Evolutionary conservation across 1,140 invertebrate genomes (phyloP).

Genomic region (Eurosta solidaginis): DNA sequence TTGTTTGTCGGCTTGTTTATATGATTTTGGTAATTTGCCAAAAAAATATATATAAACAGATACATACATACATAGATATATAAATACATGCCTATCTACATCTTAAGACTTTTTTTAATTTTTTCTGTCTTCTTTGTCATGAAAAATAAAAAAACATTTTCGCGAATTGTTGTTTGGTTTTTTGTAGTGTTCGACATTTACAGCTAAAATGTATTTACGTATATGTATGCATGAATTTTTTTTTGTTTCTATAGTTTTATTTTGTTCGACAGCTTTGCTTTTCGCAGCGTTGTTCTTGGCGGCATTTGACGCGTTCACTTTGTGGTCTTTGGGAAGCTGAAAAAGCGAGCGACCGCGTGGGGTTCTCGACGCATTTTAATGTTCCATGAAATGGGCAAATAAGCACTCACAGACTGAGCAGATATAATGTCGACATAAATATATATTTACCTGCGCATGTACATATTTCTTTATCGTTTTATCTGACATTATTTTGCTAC

Average conservation of each 20-base stretch:
- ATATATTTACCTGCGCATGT: not conserved
- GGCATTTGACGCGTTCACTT: not conserved
- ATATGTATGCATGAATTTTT: too few relatives aligned
- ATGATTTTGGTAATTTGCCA: not conserved
- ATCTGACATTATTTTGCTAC: slow-evolving; percentile 4
- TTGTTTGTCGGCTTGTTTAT: not conserved
- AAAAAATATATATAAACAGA: not conserved
- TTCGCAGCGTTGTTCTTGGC: not conserved
- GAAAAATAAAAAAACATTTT: too few relatives aligned
- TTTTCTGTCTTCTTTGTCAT: too few relatives aligned
- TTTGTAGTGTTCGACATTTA: too few relatives aligned
- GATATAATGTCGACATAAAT: too few relatives aligned
- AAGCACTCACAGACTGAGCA: not conserved
- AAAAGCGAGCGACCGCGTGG: not conserved
- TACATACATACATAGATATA: not conserved
- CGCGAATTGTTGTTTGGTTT: too few relatives aligned
- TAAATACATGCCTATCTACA: not conserved
- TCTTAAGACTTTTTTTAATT: not conserved
- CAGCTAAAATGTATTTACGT: too few relatives aligned
- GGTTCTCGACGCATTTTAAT: not conserved
- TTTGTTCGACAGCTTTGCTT: not conserved
- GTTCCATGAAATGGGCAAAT: slow-evolving; percentile 1
- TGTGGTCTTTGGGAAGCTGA: not conserved
- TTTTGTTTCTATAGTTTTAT: not conserved
- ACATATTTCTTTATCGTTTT: not conserved